A percentile compares a stretch with the other conserved stretches of the same genome.
phyloP scores from a whole-genome alignment of 2,113 vertebrate genomes.

The Eurystomus gularis region DNA sequence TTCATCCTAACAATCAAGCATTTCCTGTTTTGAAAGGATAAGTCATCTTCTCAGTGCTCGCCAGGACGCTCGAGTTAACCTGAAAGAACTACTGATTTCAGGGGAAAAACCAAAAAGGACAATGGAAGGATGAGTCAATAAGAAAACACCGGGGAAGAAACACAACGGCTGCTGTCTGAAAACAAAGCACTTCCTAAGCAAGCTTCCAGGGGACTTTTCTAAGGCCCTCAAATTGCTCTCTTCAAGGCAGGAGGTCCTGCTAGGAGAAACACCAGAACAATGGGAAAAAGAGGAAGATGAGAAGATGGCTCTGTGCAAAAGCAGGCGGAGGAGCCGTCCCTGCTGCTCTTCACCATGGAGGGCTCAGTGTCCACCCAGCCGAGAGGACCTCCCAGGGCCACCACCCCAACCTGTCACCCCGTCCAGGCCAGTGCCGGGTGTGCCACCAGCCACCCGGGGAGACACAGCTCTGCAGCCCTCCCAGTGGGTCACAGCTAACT shows the following conservation, averaged over 20 bases:
- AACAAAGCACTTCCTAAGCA: neutral
- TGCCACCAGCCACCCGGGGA: neutral
- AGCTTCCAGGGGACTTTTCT: neutral
- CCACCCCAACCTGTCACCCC: neutral
- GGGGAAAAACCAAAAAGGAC: neutral
- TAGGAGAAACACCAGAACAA: neutral
- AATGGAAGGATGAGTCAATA: neutral
- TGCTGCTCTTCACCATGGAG: neutral
- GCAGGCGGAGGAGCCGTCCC: accelerated
- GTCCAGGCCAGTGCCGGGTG: accelerated
- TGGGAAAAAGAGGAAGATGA: neutral
- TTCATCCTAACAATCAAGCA: neutral
- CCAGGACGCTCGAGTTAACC: neutral
- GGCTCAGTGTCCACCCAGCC: neutral
- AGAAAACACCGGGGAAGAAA: neutral
- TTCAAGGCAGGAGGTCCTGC: neutral
- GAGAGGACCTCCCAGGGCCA: neutral
- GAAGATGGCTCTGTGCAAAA: neutral
- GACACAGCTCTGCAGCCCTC: neutral
- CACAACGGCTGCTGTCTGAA: neutral
- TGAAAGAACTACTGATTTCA: neutral
- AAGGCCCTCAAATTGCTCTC: neutral
- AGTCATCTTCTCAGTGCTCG: neutral
- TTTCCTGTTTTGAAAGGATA: neutral
- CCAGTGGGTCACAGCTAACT: neutral